Conservation (phyloP, 2,797 vertebrate species). For the Clarias laeviceps region DNA sequence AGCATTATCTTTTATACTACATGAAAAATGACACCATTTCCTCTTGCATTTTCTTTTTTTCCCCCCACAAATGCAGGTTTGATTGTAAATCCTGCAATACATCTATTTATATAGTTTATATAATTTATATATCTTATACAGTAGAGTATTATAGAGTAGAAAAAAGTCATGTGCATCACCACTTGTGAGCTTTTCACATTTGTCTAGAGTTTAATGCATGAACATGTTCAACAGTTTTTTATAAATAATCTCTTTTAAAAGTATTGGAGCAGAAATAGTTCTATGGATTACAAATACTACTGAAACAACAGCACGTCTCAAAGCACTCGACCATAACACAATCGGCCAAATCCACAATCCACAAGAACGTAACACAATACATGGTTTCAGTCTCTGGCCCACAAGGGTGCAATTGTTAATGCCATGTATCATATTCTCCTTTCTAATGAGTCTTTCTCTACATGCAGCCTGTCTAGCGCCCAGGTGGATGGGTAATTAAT, state of each 20-base stretch:
- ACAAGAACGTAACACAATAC: conserved; percentile 53
- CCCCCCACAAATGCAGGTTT: too few species aligned
- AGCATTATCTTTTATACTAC: neutral
- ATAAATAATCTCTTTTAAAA: neutral
- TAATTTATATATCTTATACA: neutral
- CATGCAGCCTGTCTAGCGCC: conserved; percentile 26
- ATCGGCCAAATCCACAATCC: conserved; percentile 29
- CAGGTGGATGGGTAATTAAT: conserved; percentile 53
- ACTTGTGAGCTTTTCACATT: neutral
- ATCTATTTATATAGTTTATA: neutral
- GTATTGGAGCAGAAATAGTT: neutral
- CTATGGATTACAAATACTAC: neutral
- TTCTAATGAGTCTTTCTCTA: conserved; percentile 45
- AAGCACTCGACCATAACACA: conserved; percentile 43
- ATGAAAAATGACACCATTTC: neutral
- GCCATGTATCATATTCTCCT: conserved; percentile 49
- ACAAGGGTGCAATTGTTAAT: conserved; percentile 59
- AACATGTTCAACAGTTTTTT: neutral
- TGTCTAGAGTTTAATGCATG: neutral
- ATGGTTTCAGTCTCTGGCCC: conserved; percentile 34
- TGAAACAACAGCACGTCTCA: conserved; percentile 36
- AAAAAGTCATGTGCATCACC: neutral
- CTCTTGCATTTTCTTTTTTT: neutral
- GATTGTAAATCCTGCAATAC: neutral
- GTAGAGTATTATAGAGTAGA: neutral